Evolutionary conservation across 2,797 vertebrate genomes (phyloP).

Genomic region (Holocentrus rufus): DNA sequence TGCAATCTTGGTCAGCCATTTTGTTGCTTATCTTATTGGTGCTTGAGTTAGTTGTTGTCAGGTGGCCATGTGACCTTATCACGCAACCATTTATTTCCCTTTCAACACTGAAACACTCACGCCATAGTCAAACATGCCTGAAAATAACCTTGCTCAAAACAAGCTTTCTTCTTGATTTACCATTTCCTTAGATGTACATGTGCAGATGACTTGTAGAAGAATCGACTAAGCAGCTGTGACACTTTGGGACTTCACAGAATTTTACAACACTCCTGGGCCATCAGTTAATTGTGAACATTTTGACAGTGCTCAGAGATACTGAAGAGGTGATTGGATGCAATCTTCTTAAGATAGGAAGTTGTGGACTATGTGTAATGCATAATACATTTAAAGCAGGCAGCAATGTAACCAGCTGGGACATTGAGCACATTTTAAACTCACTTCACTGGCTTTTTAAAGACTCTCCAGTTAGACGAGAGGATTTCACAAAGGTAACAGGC

Average conservation of each 20-base stretch:
- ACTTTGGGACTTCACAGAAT: conserved; percentile 17
- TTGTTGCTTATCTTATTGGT: too few relatives aligned
- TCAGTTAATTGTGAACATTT: conserved; percentile 17
- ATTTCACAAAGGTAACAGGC: conserved; percentile 10
- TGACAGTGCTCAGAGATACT: conserved; percentile 3
- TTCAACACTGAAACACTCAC: too few relatives aligned
- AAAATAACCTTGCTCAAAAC: too few relatives aligned
- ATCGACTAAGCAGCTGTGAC: background rate
- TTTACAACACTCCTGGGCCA: background rate
- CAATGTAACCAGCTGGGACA: conserved; percentile 20
- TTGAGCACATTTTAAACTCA: conserved; percentile 16
- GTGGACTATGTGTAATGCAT: conserved; percentile 23
- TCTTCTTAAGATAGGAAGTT: conserved; percentile 2
- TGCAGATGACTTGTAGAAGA: conserved; percentile 15
- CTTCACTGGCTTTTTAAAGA: conserved; percentile 13
- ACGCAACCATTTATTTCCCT: too few relatives aligned
- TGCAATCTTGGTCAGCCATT: too few relatives aligned
- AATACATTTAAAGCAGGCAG: conserved; percentile 26
- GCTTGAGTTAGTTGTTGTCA: too few relatives aligned
- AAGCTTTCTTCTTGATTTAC: too few relatives aligned
- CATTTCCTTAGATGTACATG: conserved; percentile 8
- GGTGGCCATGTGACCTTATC: too few relatives aligned
- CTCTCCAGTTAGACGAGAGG: conserved; percentile 21
- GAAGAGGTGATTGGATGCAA: conserved; percentile 1
- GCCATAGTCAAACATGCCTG: too few relatives aligned